Conservation (phyloP, 2,888 invertebrate species). For the Standfussiana lucernea region DNA sequence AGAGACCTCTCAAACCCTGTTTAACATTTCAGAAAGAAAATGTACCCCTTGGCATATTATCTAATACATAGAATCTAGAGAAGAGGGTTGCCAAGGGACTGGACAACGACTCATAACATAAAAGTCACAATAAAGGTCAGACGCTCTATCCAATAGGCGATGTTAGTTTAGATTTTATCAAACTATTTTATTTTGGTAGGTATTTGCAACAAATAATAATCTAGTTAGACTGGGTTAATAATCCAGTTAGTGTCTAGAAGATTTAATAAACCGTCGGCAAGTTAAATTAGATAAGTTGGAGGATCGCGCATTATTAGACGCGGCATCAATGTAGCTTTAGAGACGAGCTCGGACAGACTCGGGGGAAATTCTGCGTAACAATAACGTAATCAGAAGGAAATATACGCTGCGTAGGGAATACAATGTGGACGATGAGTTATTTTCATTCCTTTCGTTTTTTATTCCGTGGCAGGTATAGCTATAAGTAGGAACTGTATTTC, state of each 20-base stretch:
- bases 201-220: constrained; percentile 50
- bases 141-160: constrained; percentile 45
- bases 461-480: constrained; percentile 23
- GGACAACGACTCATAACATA: constrained; percentile 50
- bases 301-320: constrained; percentile 60
- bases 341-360: constrained; percentile 66
- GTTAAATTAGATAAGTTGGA: constrained; percentile 74
- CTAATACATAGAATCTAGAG: constrained; percentile 34
- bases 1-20: constrained; percentile 10
- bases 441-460: constrained; percentile 51
- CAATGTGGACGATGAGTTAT: constrained; percentile 49
- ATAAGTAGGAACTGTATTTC: constrained; percentile 37
- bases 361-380: constrained; percentile 72
- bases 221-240: constrained; percentile 47
- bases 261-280: constrained; percentile 67
- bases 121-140: constrained; percentile 61
- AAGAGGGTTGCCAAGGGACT: constrained; percentile 47
- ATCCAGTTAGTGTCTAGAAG: constrained; percentile 58
- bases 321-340: constrained; percentile 61
- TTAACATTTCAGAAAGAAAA: constrained; percentile 37
- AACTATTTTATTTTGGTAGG: constrained; percentile 52
- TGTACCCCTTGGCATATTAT: constrained; percentile 44
- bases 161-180: constrained; percentile 52
- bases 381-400: constrained; percentile 64
- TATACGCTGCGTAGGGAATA: constrained; percentile 53